Evolutionary conservation across 1,140 invertebrate genomes (phyloP).

Genomic region (Hermatobates lingyangjiaoensis): DNA sequence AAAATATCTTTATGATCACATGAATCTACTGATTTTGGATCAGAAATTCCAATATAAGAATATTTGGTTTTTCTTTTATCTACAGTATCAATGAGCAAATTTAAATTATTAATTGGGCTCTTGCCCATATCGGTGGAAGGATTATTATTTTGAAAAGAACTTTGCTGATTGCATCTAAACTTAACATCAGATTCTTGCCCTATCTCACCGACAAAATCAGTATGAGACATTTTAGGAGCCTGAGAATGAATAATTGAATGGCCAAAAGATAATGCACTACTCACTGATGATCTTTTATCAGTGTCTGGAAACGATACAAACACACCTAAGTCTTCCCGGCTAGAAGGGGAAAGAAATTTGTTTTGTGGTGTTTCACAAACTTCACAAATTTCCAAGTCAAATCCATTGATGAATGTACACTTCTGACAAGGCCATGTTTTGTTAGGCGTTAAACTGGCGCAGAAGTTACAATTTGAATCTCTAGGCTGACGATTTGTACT

Average conservation of each 20-base stretch:
- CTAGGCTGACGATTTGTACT: conserved; percentile 3
- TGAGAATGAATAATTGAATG: conserved; percentile 28
- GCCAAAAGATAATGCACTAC: conserved; percentile 3
- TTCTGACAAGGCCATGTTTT: conserved; percentile 35
- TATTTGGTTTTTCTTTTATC: conserved; percentile 24
- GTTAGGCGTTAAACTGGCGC: conserved; percentile 21
- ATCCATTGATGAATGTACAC: conserved; percentile 35
- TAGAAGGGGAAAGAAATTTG: conserved; percentile 25
- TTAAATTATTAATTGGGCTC: conserved; percentile 16
- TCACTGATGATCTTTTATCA: conserved; percentile 25
- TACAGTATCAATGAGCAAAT: conserved; percentile 15
- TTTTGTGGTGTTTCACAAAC: conserved; percentile 39
- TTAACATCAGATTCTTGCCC: conserved; percentile 27
- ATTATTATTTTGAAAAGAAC: conserved; percentile 13
- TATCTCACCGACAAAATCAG: conserved; percentile 24
- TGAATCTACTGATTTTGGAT: conserved; percentile 27
- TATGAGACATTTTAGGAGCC: conserved; percentile 28
- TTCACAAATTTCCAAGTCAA: conserved; percentile 32
- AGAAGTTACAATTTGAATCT: conserved; percentile 16
- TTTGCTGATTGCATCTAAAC: conserved; percentile 29
- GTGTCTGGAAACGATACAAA: conserved; percentile 32
- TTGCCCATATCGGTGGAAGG: not conserved
- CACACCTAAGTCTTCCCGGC: conserved; percentile 26
- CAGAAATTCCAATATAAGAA: conserved; percentile 36
- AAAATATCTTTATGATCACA: not conserved